Conservation (phyloP, 2,888 invertebrate genomes). For the Blera fallax region DNA sequence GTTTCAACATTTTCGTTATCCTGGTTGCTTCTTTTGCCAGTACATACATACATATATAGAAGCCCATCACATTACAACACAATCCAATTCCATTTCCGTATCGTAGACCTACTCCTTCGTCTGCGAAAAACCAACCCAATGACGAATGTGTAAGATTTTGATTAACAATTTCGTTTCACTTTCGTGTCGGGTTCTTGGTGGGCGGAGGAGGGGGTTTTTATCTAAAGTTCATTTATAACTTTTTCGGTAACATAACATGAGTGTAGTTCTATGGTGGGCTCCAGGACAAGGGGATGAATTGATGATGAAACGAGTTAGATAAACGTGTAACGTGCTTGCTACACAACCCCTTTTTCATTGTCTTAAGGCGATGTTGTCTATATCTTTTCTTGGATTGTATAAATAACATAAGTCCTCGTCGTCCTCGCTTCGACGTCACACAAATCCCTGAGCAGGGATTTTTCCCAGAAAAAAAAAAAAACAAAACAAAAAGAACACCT, state of each 20-base stretch:
- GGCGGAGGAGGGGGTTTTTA: conserved; percentile 37
- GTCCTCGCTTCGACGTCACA: conserved; percentile 15
- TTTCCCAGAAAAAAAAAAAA: conserved; percentile 4
- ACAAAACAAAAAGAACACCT: conserved; percentile 45
- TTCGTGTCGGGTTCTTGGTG: conserved; percentile 1
- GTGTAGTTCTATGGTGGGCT: background rate
- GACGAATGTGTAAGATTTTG: conserved; percentile 72
- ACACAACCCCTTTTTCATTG: conserved; percentile 62
- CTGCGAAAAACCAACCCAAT: conserved; percentile 37
- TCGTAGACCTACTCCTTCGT: conserved; percentile 12
- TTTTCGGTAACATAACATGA: conserved; percentile 16
- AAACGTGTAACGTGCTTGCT: conserved; percentile 57
- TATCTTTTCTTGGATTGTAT: conserved; percentile 28
- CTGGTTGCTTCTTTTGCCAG: conserved; percentile 5
- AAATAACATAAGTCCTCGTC: conserved; percentile 39
- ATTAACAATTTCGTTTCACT: conserved; percentile 68
- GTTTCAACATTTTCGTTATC: conserved; percentile 39
- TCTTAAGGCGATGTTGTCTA: conserved; percentile 37
- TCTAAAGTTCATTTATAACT: conserved; percentile 72
- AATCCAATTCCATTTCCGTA: conserved; percentile 71
- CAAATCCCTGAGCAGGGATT: conserved; percentile 42
- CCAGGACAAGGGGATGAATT: conserved; percentile 34
- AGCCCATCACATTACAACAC: conserved; percentile 26
- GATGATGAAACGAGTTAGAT: conserved; percentile 67
- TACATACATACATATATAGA: conserved; percentile 3